Base-by-base conservation (phyloP, 1,140 invertebrate genomes). In the Dinothrombium tinctorium region DNA sequence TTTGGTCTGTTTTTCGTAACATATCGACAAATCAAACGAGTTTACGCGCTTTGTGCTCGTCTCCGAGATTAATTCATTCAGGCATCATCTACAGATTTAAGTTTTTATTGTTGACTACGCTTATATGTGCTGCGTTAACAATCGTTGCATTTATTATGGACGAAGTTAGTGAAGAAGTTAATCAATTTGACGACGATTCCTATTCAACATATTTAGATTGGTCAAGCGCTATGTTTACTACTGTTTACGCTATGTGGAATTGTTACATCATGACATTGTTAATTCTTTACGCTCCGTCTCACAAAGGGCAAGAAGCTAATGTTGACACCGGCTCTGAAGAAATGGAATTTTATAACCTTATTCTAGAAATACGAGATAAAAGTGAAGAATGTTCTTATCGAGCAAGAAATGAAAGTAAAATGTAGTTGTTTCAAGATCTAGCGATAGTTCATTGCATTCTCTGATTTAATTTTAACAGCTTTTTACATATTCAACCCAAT, bases 161-260 rank as follows among this genome's bases (percentile, higher is more conserved):
- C 48, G 87, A 95, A 64, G 73, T 84, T 40, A 75, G 78, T 25
- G 89, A 96, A 62, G 84, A 84, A 0, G 74, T 81, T 47, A 86
- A 83, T 76, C 87, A 92, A 57, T 94, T 81, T 79, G 83, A 90
- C 53, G 82, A 92, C 33, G 68, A 76, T 48, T 29, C 22, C 6
- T 33, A 23, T 32, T n/a, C n/a, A n/a, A n/a, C n/a, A n/a, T n/a
- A n/a, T n/a, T 57, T 95, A 23, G 79, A 95, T 59, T 80, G 87
- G 53, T 86, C 87, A 19, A 92, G 87, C 23, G 89, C 84, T 33
- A 86, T 99, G 56, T 81, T 92, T 49, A 95, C 89, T 46, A 90
- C 87, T 23, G 87, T 92, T 24, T 98, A 95, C 63, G 92, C 89
- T 42, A 96, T 98, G 84, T 99, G 92, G 92, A 99, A 99, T 61